These are phyloP conservation scores for Tyrophagus putrescentiae DNA, from an alignment of 1,140 invertebrate genomes.

Conservation along the genomic window DNA sequence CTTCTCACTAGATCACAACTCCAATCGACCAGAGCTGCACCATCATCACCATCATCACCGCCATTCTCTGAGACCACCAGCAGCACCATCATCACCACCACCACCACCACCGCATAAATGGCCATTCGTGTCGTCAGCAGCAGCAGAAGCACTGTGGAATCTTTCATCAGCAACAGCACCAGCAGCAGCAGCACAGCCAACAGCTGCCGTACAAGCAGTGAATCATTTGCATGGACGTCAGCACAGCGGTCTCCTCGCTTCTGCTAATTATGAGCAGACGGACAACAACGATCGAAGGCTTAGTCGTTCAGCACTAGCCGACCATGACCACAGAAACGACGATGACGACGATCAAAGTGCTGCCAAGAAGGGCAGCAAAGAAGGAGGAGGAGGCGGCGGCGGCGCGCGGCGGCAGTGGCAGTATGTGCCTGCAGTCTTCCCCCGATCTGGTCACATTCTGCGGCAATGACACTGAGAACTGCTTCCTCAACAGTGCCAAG, in stretches of 20 bases:
- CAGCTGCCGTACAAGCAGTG: too few relatives aligned
- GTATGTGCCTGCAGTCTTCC: slow-evolving; percentile 9
- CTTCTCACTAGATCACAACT: background rate
- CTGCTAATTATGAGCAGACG: background rate
- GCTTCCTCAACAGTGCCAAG: slow-evolving; percentile 20
- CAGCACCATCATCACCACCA: background rate
- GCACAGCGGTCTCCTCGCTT: background rate
- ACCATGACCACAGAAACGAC: too few relatives aligned
- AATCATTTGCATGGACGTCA: background rate
- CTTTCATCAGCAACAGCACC: background rate
- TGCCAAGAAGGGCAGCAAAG: background rate
- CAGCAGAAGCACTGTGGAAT: background rate
- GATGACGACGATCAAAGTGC: background rate
- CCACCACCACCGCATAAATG: background rate
- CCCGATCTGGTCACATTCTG: slow-evolving; percentile 22
- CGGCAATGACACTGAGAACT: slow-evolving; percentile 12
- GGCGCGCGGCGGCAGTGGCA: background rate
- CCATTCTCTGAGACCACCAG: background rate
- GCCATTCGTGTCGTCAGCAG: background rate
- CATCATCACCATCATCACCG: background rate
- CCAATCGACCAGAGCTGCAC: background rate
- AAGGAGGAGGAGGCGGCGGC: background rate
- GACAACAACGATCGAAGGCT: too few relatives aligned
- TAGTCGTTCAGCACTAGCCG: background rate
- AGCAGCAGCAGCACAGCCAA: background rate